phyloP scores from a whole-genome alignment of 2,797 vertebrate genomes.

The Fringilla coelebs region DNA sequence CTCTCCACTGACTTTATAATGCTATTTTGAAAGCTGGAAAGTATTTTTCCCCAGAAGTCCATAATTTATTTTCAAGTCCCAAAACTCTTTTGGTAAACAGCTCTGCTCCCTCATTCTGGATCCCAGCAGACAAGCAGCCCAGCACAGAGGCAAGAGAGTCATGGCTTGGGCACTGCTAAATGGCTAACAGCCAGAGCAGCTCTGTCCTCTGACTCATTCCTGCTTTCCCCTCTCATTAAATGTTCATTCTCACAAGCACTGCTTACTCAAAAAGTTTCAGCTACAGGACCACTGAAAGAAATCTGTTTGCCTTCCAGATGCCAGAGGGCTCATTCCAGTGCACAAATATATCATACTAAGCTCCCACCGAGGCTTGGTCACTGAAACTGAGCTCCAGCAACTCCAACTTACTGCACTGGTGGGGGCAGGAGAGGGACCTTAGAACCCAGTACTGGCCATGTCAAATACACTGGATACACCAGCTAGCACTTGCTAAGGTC shows the following conservation, averaged over 20 bases:
- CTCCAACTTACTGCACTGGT: background rate
- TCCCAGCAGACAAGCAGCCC: background rate
- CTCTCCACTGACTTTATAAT: background rate
- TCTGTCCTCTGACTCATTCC: background rate
- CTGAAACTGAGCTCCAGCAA: background rate
- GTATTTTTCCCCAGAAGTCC: background rate
- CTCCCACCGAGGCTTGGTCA: background rate
- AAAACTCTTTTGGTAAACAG: background rate
- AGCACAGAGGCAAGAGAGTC: background rate
- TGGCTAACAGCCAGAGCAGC: background rate
- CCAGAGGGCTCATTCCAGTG: background rate
- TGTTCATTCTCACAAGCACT: background rate
- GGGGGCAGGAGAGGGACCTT: background rate
- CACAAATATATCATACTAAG: accelerated
- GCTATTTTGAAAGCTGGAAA: background rate
- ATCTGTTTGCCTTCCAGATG: background rate
- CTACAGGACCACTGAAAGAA: background rate
- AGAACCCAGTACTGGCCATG: background rate
- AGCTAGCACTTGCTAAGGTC: background rate
- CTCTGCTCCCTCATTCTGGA: background rate
- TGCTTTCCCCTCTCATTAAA: background rate
- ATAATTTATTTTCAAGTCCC: background rate
- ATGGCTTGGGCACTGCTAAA: background rate
- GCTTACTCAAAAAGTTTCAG: background rate
- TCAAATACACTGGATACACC: background rate